Conservation (phyloP, 2,113 vertebrate genomes). For the Carettochelys insculpta region DNA sequence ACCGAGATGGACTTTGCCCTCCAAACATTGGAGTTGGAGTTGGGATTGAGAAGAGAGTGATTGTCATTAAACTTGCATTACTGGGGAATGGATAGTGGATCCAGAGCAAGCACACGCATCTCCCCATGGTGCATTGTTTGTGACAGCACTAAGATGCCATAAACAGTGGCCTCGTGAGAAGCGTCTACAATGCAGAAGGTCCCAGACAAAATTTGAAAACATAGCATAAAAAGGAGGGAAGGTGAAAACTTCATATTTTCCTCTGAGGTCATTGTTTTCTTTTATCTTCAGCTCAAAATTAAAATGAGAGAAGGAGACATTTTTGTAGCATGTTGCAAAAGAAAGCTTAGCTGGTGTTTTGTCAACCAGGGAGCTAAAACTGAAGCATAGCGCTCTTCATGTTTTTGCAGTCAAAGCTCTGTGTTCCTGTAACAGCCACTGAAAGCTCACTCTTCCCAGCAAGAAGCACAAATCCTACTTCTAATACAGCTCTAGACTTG, state of each 20-base stretch:
- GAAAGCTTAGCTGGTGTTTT: background rate
- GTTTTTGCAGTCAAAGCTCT: conserved; percentile 4
- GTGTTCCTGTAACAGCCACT: background rate
- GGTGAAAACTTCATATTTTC: rapidly evolving
- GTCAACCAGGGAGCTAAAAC: background rate
- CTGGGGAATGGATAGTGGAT: conserved; percentile 12
- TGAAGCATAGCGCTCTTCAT: background rate
- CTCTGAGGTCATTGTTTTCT: background rate
- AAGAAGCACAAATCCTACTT: background rate
- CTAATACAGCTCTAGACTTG: background rate
- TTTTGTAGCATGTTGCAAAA: background rate
- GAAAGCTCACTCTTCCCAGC: rapidly evolving
- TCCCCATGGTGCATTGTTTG: rapidly evolving
- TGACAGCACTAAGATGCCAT: background rate
- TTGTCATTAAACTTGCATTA: conserved; percentile 37
- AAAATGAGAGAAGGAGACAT: background rate
- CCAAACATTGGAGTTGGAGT: conserved; percentile 13
- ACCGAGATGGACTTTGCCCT: conserved; percentile 25
- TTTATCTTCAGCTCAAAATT: background rate
- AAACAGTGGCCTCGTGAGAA: background rate
- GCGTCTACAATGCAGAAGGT: background rate
- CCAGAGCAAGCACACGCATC: background rate
- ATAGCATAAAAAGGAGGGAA: background rate
- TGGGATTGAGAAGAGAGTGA: background rate
- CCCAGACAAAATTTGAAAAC: background rate